Conservation (phyloP, 2,113 vertebrate species). For the Melanerpes formicivorus region DNA sequence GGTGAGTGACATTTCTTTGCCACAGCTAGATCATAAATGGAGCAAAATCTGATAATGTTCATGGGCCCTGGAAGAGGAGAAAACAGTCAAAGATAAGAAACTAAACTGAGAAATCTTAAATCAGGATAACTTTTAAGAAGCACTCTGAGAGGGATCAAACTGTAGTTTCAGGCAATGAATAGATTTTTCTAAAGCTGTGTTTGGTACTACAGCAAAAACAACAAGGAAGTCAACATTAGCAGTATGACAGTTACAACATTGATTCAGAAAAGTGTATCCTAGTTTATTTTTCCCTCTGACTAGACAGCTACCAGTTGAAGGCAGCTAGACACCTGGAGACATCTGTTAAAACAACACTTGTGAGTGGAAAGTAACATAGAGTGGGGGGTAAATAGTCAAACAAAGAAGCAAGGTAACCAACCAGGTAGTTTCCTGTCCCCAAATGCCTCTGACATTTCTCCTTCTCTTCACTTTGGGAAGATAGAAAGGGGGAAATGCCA, state of each 20-base stretch:
- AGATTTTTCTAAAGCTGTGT: background rate
- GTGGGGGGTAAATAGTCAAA: background rate
- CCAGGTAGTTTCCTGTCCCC: background rate
- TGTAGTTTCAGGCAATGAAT: background rate
- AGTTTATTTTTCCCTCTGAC: slow-evolving; percentile 19
- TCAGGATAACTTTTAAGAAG: background rate
- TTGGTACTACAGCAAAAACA: background rate
- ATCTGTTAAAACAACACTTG: background rate
- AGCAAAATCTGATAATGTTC: background rate
- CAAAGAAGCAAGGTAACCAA: background rate
- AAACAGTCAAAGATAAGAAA: background rate
- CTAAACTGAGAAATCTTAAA: background rate
- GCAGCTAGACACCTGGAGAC: background rate
- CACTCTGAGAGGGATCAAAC: background rate
- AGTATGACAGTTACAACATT: background rate
- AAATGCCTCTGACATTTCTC: slow-evolving; percentile 14
- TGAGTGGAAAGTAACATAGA: background rate
- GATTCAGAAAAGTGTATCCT: background rate
- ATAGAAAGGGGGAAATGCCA: background rate
- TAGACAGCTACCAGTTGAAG: background rate
- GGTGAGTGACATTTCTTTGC: background rate
- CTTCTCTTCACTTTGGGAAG: background rate
- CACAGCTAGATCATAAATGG: background rate
- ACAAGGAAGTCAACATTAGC: background rate
- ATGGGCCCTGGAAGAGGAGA: background rate